A percentile compares a stretch with the other conserved stretches of the same genome.
These are phyloP conservation scores for Podilymbus podiceps DNA, from an alignment of 2,113 vertebrate species.

Conservation along the genomic window DNA sequence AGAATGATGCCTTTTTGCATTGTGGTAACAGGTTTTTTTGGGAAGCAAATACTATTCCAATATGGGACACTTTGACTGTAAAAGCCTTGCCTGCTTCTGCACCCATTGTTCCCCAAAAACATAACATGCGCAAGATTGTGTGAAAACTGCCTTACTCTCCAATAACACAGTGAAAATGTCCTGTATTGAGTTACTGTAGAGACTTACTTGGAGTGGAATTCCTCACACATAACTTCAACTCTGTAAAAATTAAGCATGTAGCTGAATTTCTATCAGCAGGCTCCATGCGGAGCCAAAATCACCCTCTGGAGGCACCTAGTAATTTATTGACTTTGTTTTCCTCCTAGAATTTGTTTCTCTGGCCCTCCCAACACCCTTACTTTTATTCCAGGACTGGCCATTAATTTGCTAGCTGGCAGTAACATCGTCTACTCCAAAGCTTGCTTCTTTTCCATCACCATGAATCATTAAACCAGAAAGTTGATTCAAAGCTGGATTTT, in stretches of 20 bases:
- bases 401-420: not conserved
- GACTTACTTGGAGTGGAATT: not conserved
- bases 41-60: not conserved
- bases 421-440: not conserved
- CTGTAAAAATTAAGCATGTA: not conserved
- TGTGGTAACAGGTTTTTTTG: not conserved
- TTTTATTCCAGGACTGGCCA: not conserved
- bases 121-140: not conserved
- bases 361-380: not conserved
- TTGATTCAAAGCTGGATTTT: not conserved
- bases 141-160: not conserved
- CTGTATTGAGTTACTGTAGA: not conserved
- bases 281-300: not conserved
- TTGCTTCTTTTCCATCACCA: not conserved
- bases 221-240: not conserved
- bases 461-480: not conserved
- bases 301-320: not conserved
- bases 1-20: not conserved
- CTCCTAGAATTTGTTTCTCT: not conserved
- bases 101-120: not conserved
- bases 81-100: not conserved
- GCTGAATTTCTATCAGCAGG: not conserved
- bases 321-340: not conserved
- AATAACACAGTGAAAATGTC: not conserved
- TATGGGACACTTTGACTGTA: not conserved